Base-by-base conservation (phyloP, 1,140 invertebrate genomes). In the Lordiphosa collinella region DNA sequence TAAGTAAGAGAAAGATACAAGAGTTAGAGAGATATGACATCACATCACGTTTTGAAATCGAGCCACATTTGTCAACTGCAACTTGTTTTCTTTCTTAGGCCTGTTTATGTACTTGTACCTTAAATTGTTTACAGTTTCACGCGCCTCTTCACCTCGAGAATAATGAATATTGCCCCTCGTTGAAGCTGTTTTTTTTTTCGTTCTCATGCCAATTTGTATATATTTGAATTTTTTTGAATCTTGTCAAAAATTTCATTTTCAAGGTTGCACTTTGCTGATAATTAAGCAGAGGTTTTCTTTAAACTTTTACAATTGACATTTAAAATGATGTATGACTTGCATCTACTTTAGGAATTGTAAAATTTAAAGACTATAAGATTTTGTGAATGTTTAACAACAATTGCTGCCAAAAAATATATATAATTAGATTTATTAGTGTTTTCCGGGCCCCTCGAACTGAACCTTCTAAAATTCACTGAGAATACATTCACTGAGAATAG, bases 171-270 rank as follows among this genome's bases (percentile, higher is more conserved):
- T 29, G 22, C 11, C 22, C 29, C 4, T 29, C 41, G 29, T 12
- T 29, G 8, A 29, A 44, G 2, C 6, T 29, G 5, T 29, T 34
- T 52, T 34, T 35, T 7, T 49, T 50, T 25, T 5, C 18, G 10
- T 9, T 14, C 18, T 48, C 7, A 34, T 47, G 31, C 12, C 46
- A 32, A 48, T 48, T 31, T 12, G 13, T 36, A 36, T 29, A 29
- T 48, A 48, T 8, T 9, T 35, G 14, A 16, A 18, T 32, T 10
- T 13, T 35, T 14, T 16, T 32, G 12, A 32, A 14, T 13, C 18
- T 34, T 48, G 29, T 48, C 29, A 48, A 62, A 56, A 62, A 62
- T 57, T 62, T 56, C 13, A 62, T 51, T 50, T 44, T 62, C 63
- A 66, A 66, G 59, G 59, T 62, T 47, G 25, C 9, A 11, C 18